These are phyloP conservation scores for Drosophila seclusa DNA, from an alignment of 2,888 invertebrate genomes.

Conservation along the genomic window DNA sequence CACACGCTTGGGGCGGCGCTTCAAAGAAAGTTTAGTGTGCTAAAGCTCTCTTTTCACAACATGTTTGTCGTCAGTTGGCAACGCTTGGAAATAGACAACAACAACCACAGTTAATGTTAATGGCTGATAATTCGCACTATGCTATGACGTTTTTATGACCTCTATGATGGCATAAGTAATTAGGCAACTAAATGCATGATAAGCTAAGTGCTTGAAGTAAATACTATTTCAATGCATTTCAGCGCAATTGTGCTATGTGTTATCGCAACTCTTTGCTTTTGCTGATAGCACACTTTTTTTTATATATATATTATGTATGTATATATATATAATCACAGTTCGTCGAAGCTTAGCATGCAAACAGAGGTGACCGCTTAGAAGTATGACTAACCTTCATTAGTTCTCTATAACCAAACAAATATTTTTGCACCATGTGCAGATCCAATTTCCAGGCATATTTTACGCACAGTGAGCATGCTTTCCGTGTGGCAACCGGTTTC, in stretches of 20 bases:
- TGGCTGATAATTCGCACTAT: constrained; percentile 16
- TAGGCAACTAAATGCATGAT: constrained; percentile 39
- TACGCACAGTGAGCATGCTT: constrained; percentile 25
- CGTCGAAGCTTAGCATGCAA: constrained; percentile 14
- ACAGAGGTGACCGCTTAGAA: constrained; percentile 40
- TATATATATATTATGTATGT: neutral
- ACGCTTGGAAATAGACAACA: constrained; percentile 33
- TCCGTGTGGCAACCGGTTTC: constrained; percentile 32
- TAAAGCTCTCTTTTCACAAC: constrained; percentile 28
- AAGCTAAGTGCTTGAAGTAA: constrained; percentile 29
- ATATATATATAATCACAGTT: constrained; percentile 19
- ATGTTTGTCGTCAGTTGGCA: constrained; percentile 33
- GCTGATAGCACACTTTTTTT: constrained; percentile 11
- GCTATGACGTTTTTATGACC: constrained; percentile 45
- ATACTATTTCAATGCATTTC: constrained; percentile 27
- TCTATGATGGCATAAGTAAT: constrained; percentile 27
- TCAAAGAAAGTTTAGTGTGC: constrained; percentile 17
- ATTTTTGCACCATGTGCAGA: neutral
- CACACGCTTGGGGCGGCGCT: constrained; percentile 17
- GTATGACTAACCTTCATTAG: constrained; percentile 42
- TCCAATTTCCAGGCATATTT: constrained; percentile 34
- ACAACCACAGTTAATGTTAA: constrained; percentile 25
- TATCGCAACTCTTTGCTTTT: constrained; percentile 26
- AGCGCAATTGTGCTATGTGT: constrained; percentile 2
- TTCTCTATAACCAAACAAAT: constrained; percentile 18